A percentile compares a stretch with the other conserved stretches of the same genome.
Conservation (phyloP, 2,797 vertebrate species). For the Tokudaia muenninki region DNA sequence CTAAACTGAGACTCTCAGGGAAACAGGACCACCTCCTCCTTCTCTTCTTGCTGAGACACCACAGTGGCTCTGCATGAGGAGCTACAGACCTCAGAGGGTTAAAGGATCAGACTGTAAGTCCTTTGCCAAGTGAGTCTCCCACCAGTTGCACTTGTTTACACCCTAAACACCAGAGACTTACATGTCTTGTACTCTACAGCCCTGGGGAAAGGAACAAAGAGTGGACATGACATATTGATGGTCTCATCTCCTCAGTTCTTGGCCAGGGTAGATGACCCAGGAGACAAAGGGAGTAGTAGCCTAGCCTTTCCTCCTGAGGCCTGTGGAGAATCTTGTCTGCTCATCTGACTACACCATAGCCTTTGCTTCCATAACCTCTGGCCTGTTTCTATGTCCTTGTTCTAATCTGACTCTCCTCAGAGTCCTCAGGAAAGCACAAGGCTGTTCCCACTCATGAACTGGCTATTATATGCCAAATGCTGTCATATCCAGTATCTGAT, state of each 20-base stretch:
- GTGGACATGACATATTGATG: neutral
- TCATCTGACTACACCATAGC: neutral
- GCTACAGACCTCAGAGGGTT: neutral
- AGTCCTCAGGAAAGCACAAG: neutral
- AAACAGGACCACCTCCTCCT: neutral
- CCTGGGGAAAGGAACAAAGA: slow-evolving; percentile 35
- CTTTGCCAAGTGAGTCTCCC: slow-evolving; percentile 46
- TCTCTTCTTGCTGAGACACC: neutral
- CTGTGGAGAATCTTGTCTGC: neutral
- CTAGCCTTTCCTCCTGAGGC: slow-evolving; percentile 61
- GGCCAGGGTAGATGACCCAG: neutral
- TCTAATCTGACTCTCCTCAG: neutral
- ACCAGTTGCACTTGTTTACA: slow-evolving; percentile 36
- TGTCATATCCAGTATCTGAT: neutral
- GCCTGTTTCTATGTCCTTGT: neutral
- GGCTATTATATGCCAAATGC: neutral
- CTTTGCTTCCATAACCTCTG: neutral
- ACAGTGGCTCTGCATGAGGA: neutral
- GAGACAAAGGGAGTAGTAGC: neutral
- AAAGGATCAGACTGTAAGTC: neutral
- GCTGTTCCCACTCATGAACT: neutral
- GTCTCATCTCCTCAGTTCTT: neutral
- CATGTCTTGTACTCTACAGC: slow-evolving; percentile 42
- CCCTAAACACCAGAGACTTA: slow-evolving; percentile 47
- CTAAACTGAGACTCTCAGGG: neutral